phyloP scores from a whole-genome alignment of 2,113 vertebrate genomes.

The Picathartes gymnocephalus region DNA sequence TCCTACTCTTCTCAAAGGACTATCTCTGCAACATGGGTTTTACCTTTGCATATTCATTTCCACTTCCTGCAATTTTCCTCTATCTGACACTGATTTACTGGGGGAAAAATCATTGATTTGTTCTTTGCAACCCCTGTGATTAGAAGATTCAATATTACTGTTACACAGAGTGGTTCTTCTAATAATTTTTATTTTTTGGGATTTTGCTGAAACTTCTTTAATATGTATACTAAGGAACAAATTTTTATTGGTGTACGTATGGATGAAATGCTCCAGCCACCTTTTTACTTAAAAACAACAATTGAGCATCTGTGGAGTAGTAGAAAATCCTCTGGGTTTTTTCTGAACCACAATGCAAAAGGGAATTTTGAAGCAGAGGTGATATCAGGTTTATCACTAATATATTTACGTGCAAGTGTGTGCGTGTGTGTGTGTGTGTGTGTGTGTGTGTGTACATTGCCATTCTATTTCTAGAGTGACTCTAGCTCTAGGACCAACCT shows the following conservation, averaged over 20 bases:
- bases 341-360: neutral
- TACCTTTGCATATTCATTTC: neutral
- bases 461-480: neutral
- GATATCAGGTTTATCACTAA: neutral
- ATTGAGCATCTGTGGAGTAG: neutral
- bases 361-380: neutral
- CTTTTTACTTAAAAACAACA: neutral
- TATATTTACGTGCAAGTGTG: rapidly evolving
- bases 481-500: neutral
- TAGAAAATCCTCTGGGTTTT: neutral
- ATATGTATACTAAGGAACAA: neutral
- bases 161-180: neutral
- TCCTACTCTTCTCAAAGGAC: neutral
- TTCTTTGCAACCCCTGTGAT: neutral
- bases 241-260: neutral
- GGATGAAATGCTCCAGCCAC: neutral
- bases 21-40: neutral
- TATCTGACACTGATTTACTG: neutral
- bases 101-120: neutral
- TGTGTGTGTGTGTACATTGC: no score
- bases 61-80: neutral
- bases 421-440: neutral
- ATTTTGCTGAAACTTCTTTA: neutral
- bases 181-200: neutral
- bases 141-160: neutral